Conservation (phyloP, 2,888 invertebrate genomes). For the Macrophya alboannulata region DNA sequence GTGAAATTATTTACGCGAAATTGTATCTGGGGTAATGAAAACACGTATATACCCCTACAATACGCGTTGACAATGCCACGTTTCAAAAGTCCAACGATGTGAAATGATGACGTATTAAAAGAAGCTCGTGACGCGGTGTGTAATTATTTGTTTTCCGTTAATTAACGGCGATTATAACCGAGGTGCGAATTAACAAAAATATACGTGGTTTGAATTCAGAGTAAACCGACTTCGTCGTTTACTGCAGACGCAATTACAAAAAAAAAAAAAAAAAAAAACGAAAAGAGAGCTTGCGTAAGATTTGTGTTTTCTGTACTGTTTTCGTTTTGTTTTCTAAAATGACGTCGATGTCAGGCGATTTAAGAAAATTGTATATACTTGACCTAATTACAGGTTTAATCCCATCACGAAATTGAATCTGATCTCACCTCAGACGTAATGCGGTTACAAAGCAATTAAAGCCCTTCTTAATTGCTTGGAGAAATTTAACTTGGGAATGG, state of each 20-base stretch:
- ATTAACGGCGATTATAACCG: not conserved
- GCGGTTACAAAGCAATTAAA: conserved; percentile 38
- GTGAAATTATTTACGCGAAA: not conserved
- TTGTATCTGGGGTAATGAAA: not conserved
- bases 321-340: conserved; percentile 4
- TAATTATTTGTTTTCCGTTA: conserved; percentile 27
- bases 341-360: not conserved
- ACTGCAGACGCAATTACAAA: not conserved
- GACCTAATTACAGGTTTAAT: conserved; percentile 13
- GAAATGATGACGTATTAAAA: conserved; percentile 20
- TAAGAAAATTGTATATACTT: conserved; percentile 8
- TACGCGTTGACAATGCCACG: not conserved
- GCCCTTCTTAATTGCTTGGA: not conserved
- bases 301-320: not conserved
- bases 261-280: no score
- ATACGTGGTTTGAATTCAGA: not conserved
- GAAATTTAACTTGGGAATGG: conserved; percentile 29
- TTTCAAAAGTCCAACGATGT: conserved; percentile 19
- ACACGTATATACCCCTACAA: no score
- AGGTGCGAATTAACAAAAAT: not conserved
- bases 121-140: not conserved
- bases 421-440: conserved; percentile 1
- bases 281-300: not conserved
- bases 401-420: conserved; percentile 25
- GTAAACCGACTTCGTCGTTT: not conserved